Evolutionary conservation across 2,888 invertebrate genomes (phyloP), one percentile per base, ranked within the genome.

Genomic region (Trilocha varians): DNA sequence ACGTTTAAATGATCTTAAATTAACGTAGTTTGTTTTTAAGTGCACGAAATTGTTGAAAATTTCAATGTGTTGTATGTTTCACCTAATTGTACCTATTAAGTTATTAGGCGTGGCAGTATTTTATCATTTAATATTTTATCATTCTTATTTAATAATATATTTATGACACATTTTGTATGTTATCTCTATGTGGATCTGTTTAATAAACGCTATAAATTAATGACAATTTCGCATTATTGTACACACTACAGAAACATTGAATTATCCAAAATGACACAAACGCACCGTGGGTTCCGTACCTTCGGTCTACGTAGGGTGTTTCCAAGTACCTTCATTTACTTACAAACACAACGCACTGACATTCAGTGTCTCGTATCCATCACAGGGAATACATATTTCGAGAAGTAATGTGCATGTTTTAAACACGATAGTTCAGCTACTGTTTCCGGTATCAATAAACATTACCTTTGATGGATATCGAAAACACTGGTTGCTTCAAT

Each of bases 51-150:
- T 83, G 82, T 84, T 82, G 70, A 71, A 80, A 74, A 25, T 25
- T 73, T 73, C 72, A 77, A 77, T 82, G 80, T 82, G 79, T 82
- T 83, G 77, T 83, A 83, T 80, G 82, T 82, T 78, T 77, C 76
- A 78, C 70, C 77, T 79, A 77, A 78, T 76, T 80, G 75, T 84
- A 82, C 25, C 25, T 25, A 9, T 65, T 78, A 78, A 78, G 71
- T 77, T 78, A 72, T 75, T 80, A 79, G 78, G 71, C 73, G 78
- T 82, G 80, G 71, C 78, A 78, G 74, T 78, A 76, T 76, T 76
- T 78, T 76, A 77, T 75, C 59, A 70, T 70, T 75, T 68, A 76
- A 77, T 78, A 68, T 69, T 56, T 65, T 67, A 78, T 70, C 52
- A 46, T 73, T 70, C 70, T 67, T 78, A 76, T 73, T 70, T 65